Conservation (phyloP, 1,140 invertebrate species). For the Drosophila pectinifera region DNA sequence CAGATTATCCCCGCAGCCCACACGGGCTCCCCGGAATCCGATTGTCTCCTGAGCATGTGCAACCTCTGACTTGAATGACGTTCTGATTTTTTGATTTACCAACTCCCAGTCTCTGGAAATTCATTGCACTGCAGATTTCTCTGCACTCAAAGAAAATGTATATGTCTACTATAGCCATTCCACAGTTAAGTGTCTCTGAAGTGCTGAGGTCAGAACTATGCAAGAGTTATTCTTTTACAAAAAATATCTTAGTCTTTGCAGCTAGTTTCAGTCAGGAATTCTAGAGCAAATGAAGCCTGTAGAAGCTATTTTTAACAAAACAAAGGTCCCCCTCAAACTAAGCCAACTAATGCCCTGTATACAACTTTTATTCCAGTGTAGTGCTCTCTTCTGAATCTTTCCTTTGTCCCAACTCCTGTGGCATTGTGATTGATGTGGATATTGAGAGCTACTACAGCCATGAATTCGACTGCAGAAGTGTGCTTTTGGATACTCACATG, state of each 20-base stretch:
- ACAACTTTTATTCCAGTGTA: background rate
- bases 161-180: no score
- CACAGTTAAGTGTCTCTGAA: no score
- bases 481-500: slow-evolving; percentile 88
- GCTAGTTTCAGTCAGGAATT: no score
- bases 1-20: slow-evolving; percentile 27
- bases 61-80: slow-evolving; percentile 8
- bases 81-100: slow-evolving; percentile 56
- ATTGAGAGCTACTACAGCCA: background rate
- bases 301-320: no score
- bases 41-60: slow-evolving; percentile 40
- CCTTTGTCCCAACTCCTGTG: slow-evolving; percentile 2
- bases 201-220: no score
- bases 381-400: background rate
- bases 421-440: background rate
- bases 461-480: background rate
- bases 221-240: no score
- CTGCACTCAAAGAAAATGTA: no score
- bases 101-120: slow-evolving; percentile 21
- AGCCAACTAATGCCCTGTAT: no score
- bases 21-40: slow-evolving; percentile 8
- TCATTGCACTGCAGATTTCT: no score
- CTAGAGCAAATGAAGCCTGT: no score
- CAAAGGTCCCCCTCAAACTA: no score
- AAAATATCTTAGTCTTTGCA: no score